These are phyloP conservation scores for Lophius americanus DNA, from an alignment of 2,797 vertebrate species.

Conservation along the genomic window DNA sequence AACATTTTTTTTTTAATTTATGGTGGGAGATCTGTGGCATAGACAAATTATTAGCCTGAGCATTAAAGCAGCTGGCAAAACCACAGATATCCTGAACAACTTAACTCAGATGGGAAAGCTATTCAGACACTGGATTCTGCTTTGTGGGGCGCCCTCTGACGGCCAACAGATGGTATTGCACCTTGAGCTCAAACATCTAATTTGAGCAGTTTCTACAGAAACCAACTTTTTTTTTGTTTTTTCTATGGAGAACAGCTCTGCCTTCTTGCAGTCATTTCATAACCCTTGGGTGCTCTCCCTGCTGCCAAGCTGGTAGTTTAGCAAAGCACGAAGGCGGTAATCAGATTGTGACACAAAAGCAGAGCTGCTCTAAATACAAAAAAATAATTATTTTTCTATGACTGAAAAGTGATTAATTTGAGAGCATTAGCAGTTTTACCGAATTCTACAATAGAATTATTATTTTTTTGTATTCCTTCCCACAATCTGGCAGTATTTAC, in stretches of 20 bases:
- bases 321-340: constrained; percentile 6
- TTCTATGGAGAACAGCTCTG: too few relatives aligned
- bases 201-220: constrained; percentile 1
- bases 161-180: constrained; percentile 52
- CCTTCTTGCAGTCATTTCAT: constrained; percentile 7
- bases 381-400: not conserved
- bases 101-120: not conserved
- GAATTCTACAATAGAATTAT: not conserved
- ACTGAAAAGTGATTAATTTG: too few relatives aligned
- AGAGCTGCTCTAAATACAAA: not conserved
- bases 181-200: not conserved
- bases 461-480: constrained; percentile 1
- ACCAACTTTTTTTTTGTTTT: not conserved
- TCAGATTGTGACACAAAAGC: constrained; percentile 3
- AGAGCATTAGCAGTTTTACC: too few relatives aligned
- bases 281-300: not conserved
- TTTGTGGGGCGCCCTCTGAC: constrained; percentile 59
- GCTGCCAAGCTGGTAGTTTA: not conserved
- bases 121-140: not conserved
- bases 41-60: not conserved
- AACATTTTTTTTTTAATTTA: not conserved
- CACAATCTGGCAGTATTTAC: not conserved
- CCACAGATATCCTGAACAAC: not conserved
- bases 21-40: not conserved
- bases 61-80: not conserved